Evolutionary conservation across 2,113 vertebrate species (phyloP).

Genomic region (Phocoena phocoena): DNA sequence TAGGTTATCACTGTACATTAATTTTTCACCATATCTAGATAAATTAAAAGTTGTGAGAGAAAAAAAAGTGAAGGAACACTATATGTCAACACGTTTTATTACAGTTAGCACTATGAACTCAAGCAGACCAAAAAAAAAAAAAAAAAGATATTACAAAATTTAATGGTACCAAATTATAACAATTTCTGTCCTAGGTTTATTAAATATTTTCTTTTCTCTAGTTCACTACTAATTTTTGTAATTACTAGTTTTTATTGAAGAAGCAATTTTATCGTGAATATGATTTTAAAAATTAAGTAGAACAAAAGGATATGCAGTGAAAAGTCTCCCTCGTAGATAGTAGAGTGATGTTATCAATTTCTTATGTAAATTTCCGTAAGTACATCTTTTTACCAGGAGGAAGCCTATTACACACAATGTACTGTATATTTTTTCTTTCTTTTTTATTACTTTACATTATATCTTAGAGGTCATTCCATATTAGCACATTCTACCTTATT

Average conservation of each 20-base stretch:
- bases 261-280: neutral
- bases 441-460: neutral
- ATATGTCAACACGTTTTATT: neutral
- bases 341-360: neutral
- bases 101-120: neutral
- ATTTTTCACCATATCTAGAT: neutral
- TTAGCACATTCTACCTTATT: neutral
- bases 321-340: neutral
- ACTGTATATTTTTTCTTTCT: neutral
- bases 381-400: neutral
- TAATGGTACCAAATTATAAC: neutral
- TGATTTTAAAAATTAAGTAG: neutral
- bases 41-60: neutral
- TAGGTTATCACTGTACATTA: neutral
- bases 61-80: neutral
- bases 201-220: neutral
- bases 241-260: neutral
- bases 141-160: neutral
- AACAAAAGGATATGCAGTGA: neutral
- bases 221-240: neutral
- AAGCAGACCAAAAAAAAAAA: neutral
- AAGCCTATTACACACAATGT: neutral
- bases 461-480: neutral
- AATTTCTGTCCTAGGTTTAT: neutral
- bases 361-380: neutral